Evolutionary conservation across 2,797 vertebrate species (phyloP).

Genomic region (Poeciliopsis presidionis): DNA sequence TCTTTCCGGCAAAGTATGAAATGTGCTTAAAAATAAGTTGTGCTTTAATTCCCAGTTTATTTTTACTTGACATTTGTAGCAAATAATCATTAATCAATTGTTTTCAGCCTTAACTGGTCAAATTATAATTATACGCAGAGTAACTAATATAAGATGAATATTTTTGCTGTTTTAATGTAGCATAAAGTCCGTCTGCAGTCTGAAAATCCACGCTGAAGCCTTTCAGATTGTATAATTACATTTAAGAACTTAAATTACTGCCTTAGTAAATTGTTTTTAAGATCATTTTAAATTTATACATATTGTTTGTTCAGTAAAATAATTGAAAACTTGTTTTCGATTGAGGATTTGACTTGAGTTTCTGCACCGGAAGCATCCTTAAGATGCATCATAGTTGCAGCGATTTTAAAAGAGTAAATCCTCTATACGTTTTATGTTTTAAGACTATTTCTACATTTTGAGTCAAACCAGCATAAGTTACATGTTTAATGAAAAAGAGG

Average conservation of each 20-base stretch:
- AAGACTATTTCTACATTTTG: not conserved
- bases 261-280: not conserved
- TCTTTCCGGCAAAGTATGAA: not conserved
- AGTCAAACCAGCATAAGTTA: not conserved
- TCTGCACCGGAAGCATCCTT: not conserved
- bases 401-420: not conserved
- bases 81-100: not conserved
- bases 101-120: not conserved
- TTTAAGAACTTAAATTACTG: not conserved
- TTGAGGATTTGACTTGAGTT: rapidly evolving
- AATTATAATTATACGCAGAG: not conserved
- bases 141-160: not conserved
- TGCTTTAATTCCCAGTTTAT: not conserved
- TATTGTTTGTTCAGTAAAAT: not conserved
- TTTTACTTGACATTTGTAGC: not conserved
- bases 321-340: slow-evolving; percentile 8
- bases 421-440: not conserved
- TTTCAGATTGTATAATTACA: not conserved
- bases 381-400: not conserved
- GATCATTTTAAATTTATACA: not conserved
- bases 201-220: not conserved
- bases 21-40: not conserved
- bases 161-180: not conserved
- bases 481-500: not conserved
- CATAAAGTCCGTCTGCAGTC: not conserved